Percentiles rank a stretch among this genome's conserved stretches.
These are phyloP conservation scores for Drosophila rubida DNA, from an alignment of 2,888 invertebrate species.

Conservation along the genomic window DNA sequence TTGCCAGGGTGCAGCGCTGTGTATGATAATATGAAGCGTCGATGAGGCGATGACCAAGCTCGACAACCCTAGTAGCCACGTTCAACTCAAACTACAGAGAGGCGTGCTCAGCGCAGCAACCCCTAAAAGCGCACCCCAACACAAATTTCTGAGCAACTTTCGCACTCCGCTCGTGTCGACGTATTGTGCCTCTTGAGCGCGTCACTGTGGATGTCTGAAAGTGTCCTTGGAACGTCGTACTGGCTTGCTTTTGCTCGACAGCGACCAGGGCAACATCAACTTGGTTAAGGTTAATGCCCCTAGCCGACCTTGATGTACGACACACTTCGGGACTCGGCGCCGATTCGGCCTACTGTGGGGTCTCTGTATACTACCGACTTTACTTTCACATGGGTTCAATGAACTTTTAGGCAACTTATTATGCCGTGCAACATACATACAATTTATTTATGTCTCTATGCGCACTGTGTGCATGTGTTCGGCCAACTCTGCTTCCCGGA, in stretches of 20 bases:
- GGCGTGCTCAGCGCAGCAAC: constrained; percentile 54
- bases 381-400: constrained; percentile 74
- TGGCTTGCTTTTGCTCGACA: constrained; percentile 46
- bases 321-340: constrained; percentile 73
- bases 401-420: constrained; percentile 73
- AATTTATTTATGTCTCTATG: constrained; percentile 2
- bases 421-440: constrained; percentile 40
- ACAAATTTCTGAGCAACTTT: constrained; percentile 65
- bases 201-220: constrained; percentile 38
- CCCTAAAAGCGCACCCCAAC: constrained; percentile 67
- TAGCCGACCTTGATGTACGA: constrained; percentile 83
- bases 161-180: constrained; percentile 34
- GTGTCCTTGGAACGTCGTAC: constrained; percentile 70
- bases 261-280: constrained; percentile 70
- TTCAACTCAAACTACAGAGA: constrained; percentile 60
- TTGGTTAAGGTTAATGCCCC: constrained; percentile 83
- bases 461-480: constrained; percentile 11
- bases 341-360: constrained; percentile 54
- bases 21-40: too few species aligned
- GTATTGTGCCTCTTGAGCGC: constrained; percentile 38
- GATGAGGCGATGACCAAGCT: background rate
- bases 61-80: constrained; percentile 48
- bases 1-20: constrained; percentile 38
- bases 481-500: constrained; percentile 27
- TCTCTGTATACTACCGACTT: constrained; percentile 43